Evolutionary conservation across 2,797 vertebrate species (phyloP), one percentile per base, ranked within the genome.

Genomic region (Pseudochirops corinnae): DNA sequence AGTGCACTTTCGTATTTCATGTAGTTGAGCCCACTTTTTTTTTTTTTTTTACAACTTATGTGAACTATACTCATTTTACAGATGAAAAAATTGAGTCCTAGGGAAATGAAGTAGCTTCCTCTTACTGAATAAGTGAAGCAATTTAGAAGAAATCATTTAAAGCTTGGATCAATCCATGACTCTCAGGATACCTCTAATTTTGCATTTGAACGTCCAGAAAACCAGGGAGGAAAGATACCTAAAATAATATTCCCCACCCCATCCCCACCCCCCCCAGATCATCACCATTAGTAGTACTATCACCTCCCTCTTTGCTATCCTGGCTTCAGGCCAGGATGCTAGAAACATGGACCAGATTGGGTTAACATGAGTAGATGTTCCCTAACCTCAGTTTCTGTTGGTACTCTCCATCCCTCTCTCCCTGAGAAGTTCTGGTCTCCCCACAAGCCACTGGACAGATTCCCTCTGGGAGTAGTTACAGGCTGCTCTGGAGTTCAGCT

Each of bases 381-480:
- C 74, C 74, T 87, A 50, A 39, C 24, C 74, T 82, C 18, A 3
- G 0, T 50, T 87, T 87, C 74, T 87, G 39, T 50, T 50, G 74
- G 24, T 50, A 1, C 18, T 87, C 74, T 28, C 39, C 74, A 12
- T 50, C 10, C 39, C 29, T 50, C 2, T 33, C 52, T 52, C 52
- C 52, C 52, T 92, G 91, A 91, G 52, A 94, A 58, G 21, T 58
- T n/a, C 26, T 46, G 56, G 55, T 52, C 31, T 12, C 91, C 55
- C 55, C 31, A 0, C 26, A 82, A 87, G 12, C 14, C 24, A 0
- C 14, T n/a, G 16, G 90, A 58, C 90, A 91, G 12, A 55, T 62
- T 58, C 87, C 62, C 91, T 82, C 31, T 53, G 93, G 56, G 94
- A 87, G 92, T 55, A 94, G 97, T 56, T 95, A 55, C 96, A 62